phyloP scores from a whole-genome alignment of 2,113 vertebrate species.

The Neogale vison region DNA sequence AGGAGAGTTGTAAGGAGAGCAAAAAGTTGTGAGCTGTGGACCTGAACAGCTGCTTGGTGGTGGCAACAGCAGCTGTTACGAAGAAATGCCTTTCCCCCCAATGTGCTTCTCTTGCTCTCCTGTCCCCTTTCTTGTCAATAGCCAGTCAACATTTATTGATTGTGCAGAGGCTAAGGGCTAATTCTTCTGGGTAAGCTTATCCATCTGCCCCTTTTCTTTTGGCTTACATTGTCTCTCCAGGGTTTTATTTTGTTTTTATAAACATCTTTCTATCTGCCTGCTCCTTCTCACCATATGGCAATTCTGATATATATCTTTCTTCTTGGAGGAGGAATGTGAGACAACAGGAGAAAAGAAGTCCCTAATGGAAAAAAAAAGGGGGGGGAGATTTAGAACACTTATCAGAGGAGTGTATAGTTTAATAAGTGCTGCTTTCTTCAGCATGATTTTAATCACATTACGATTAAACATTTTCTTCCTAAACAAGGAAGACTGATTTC shows the following conservation, averaged over 20 bases:
- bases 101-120: slow-evolving; percentile 52
- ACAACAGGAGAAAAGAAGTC: slow-evolving; percentile 57
- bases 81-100: slow-evolving; percentile 33
- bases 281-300: slow-evolving; percentile 70
- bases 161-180: slow-evolving; percentile 66
- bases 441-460: slow-evolving; percentile 16
- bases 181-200: slow-evolving; percentile 38
- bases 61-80: slow-evolving; percentile 49
- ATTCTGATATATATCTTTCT: slow-evolving; percentile 54
- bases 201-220: slow-evolving; percentile 67
- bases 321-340: slow-evolving; percentile 53
- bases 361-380: neutral
- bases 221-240: slow-evolving; percentile 64
- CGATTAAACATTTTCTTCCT: neutral
- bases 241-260: slow-evolving; percentile 72
- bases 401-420: neutral
- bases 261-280: slow-evolving; percentile 64
- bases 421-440: slow-evolving; percentile 40
- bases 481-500: neutral
- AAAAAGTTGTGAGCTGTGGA: slow-evolving; percentile 41
- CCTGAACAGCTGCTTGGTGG: slow-evolving; percentile 67
- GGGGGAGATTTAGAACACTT: neutral
- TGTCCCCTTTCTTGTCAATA: slow-evolving; percentile 69
- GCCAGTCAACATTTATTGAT: slow-evolving; percentile 74
- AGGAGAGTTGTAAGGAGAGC: slow-evolving; percentile 12